These are phyloP conservation scores for Baryphthengus martii DNA, from an alignment of 2,113 vertebrate species.

Conservation along the genomic window DNA sequence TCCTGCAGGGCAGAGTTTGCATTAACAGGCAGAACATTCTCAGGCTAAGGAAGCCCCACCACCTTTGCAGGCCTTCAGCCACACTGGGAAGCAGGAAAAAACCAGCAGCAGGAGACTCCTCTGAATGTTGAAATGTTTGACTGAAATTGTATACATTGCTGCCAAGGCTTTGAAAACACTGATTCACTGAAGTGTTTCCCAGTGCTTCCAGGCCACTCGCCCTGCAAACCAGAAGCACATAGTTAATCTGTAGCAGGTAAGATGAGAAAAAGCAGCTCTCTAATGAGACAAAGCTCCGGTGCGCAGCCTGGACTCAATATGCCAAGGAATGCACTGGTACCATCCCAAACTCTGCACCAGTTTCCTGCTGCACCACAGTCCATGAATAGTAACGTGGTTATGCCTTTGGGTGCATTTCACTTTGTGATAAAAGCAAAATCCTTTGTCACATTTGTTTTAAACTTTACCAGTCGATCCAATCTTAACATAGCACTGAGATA, in stretches of 20 bases:
- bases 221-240: background rate
- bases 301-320: background rate
- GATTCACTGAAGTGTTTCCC: background rate
- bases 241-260: background rate
- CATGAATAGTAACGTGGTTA: background rate
- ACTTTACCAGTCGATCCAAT: background rate
- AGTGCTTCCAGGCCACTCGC: background rate
- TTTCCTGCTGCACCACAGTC: conserved; percentile 18
- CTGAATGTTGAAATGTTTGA: accelerated
- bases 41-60: background rate
- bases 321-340: background rate
- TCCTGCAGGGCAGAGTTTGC: background rate
- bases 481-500: background rate
- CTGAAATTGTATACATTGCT: background rate
- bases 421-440: too few relatives aligned
- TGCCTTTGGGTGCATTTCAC: conserved; percentile 31
- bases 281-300: background rate
- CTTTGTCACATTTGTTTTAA: too few relatives aligned
- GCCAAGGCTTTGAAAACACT: background rate
- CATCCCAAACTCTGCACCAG: conserved; percentile 29
- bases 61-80: background rate
- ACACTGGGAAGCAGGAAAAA: background rate
- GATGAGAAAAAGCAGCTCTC: background rate
- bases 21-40: background rate
- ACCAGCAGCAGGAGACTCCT: background rate